phyloP scores from a whole-genome alignment of 2,113 vertebrate species.

The Alaudala cheleensis region DNA sequence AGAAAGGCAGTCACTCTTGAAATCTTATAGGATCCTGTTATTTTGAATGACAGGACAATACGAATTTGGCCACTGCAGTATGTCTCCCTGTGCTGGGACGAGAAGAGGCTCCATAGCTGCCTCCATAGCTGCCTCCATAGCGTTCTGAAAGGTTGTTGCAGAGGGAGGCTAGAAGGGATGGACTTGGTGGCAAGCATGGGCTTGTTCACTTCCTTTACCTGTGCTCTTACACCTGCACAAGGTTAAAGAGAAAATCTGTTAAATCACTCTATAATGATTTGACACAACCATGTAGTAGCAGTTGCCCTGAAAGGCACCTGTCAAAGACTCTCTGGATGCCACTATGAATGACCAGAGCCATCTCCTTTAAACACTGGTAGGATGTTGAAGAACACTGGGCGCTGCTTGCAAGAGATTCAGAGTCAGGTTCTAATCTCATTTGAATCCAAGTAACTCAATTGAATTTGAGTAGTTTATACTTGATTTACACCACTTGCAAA shows the following conservation, averaged over 20 bases:
- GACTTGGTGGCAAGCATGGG: not conserved
- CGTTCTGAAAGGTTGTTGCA: not conserved
- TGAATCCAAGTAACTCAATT: not conserved
- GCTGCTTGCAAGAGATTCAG: not conserved
- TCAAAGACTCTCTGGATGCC: not conserved
- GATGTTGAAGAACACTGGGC: not conserved
- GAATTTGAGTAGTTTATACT: not conserved
- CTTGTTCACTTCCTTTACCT: not conserved
- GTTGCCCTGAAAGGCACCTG: not conserved
- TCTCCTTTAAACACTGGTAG: not conserved
- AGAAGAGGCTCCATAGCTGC: not conserved
- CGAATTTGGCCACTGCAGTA: not conserved
- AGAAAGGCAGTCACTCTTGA: not conserved
- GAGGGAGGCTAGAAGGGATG: not conserved
- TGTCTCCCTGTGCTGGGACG: not conserved
- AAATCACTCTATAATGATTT: not conserved
- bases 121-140: not conserved
- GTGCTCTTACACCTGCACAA: not conserved
- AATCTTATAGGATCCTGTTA: not conserved
- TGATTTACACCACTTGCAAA: not conserved
- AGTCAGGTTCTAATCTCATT: not conserved
- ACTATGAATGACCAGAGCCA: not conserved
- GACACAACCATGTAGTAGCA: not conserved
- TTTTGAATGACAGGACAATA: not conserved
- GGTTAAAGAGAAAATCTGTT: not conserved